phyloP scores from a whole-genome alignment of 53 echinoderm and acorn worm genomes.

The Paracentrotus lividus region DNA sequence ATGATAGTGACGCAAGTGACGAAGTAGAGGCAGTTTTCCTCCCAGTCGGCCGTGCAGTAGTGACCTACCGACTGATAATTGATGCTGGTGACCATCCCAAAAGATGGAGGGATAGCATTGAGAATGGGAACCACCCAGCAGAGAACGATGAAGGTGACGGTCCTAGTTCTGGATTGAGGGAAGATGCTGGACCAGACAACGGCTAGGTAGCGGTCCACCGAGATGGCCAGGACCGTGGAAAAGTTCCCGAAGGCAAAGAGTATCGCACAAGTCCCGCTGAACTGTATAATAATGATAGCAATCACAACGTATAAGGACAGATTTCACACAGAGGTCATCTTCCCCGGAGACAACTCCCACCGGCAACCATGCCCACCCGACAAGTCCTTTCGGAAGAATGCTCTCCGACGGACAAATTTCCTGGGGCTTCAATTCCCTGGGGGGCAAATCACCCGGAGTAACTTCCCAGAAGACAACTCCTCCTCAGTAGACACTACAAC shows the following conservation, averaged over 20 bases:
- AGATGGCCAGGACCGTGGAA: constrained; percentile 13
- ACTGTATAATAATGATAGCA: background rate
- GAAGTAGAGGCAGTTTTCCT: background rate
- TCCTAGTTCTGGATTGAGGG: background rate
- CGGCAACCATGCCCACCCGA: too few relatives aligned
- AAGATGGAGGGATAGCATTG: background rate
- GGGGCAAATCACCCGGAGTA: too few relatives aligned
- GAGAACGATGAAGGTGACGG: background rate
- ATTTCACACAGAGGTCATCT: too few relatives aligned
- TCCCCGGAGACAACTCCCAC: too few relatives aligned
- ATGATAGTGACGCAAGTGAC: background rate
- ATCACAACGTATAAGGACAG: too few relatives aligned
- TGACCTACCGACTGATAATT: background rate
- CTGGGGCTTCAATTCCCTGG: too few relatives aligned
- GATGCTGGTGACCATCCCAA: constrained; percentile 5
- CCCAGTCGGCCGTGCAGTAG: background rate
- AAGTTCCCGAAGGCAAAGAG: constrained; percentile 38
- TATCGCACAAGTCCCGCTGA: background rate
- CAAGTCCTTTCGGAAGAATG: too few relatives aligned
- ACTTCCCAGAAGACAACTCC: too few relatives aligned
- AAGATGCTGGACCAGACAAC: constrained; percentile 29
- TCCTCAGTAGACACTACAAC: too few relatives aligned
- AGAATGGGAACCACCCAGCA: background rate
- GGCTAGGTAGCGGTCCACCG: constrained; percentile 32
- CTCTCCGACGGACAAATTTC: too few relatives aligned